These are phyloP conservation scores for Aurelia sp. DNA, from an alignment of 30 jellyfish, hydroid and myxozoan genomes.

Conservation along the genomic window DNA sequence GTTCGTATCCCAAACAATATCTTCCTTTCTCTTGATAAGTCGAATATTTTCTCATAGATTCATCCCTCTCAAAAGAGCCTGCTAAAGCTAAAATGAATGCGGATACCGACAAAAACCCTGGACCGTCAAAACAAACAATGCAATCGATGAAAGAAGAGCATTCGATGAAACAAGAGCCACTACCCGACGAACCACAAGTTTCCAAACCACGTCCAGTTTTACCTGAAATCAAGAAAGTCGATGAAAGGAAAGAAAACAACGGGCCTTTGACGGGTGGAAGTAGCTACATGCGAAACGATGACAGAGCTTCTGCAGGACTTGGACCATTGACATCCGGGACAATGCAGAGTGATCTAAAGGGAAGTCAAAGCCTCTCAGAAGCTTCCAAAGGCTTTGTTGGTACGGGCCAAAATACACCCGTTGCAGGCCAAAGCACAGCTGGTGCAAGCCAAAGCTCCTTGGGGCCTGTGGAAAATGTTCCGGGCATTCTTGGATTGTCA, in stretches of 20 bases:
- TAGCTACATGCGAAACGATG: conserved; percentile 4
- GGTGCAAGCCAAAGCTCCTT: neutral
- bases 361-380: neutral
- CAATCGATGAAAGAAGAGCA: no score
- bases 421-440: neutral
- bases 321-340: no score
- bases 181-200: no score
- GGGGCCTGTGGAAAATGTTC: neutral
- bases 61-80: no score
- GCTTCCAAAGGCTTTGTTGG: conserved; percentile 3
- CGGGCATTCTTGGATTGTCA: conserved; percentile 14
- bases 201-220: conserved; percentile 12
- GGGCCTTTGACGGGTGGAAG: neutral
- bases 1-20: no score
- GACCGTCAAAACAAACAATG: no score
- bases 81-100: no score
- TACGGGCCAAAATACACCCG: neutral
- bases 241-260: neutral
- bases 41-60: no score
- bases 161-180: neutral
- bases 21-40: no score
- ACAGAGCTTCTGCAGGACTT: neutral
- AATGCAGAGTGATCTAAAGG: neutral
- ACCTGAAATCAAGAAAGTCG: conserved; percentile 54
- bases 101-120: no score